Conservation (phyloP, 2,888 invertebrate species). For the Drosophila koepferae region DNA sequence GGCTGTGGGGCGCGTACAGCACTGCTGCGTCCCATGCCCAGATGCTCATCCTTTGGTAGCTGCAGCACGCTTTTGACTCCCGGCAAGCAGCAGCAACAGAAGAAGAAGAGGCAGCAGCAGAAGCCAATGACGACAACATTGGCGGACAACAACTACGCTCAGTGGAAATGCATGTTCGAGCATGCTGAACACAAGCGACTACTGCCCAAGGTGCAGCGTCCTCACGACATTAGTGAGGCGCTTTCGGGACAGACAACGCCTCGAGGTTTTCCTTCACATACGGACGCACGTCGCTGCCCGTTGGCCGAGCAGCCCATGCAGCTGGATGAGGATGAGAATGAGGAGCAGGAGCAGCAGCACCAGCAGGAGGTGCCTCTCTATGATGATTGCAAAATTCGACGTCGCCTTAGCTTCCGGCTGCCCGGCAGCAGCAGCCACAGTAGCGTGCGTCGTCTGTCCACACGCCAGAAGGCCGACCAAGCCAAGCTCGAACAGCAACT, state of each 20-base stretch:
- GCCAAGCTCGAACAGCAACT: constrained; percentile 55
- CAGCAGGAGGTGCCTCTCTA: constrained; percentile 33
- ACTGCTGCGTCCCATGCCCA: constrained; percentile 66
- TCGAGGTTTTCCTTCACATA: constrained; percentile 74
- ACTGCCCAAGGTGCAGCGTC: constrained; percentile 15
- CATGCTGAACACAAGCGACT: constrained; percentile 22
- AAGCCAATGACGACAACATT: neutral
- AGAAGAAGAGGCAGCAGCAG: constrained; percentile 1
- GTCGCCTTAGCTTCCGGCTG: constrained; percentile 61
- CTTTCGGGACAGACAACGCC: constrained; percentile 77
- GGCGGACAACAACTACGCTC: constrained; percentile 54
- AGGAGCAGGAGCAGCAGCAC: neutral
- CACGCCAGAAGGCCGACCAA: constrained; percentile 55
- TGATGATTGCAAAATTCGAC: constrained; percentile 47
- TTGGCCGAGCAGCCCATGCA: constrained; percentile 1
- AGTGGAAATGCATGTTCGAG: constrained; percentile 72
- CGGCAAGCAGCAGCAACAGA: neutral
- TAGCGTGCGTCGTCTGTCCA: constrained; percentile 35
- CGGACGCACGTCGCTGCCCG: constrained; percentile 55
- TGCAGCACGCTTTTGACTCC: constrained; percentile 50
- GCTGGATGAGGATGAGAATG: neutral
- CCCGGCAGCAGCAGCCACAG: constrained; percentile 27
- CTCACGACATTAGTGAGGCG: constrained; percentile 61
- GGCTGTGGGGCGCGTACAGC: constrained; percentile 27
- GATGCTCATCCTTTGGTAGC: constrained; percentile 68